Base-by-base conservation (phyloP, 2,113 vertebrate genomes). In the Eulemur rufifrons region DNA sequence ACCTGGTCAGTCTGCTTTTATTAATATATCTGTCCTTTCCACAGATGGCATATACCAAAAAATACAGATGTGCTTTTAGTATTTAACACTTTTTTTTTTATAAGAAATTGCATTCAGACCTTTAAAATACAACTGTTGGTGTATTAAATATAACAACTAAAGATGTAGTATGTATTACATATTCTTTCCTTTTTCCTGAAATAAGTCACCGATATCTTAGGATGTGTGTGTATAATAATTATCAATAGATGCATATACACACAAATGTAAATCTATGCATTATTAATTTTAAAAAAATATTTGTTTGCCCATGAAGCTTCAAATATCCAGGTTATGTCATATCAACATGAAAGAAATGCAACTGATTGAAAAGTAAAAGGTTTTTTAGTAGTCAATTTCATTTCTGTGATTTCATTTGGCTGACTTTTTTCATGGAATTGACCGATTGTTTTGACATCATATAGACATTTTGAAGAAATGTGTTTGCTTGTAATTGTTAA, bases 401-500 rank as follows among this genome's bases (percentile, higher is more conserved):
- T 86, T 88, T 93, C 84, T 23, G 7, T 63, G 50, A 37, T 83
- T 96, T 87, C 12, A 86, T 80, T 94, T 93, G 63, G 12, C 34
- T 86, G 88, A 63, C 56, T 34, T 59, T 85, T 83, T 80, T 81
- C 23, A 34, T 45, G 39, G 34, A 91, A 93, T 21, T 96, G 78
- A 95, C 52, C 39, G 50, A 84, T 66, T 95, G 64, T 94, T 95
- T 97, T 97, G 86, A 91, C 80, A 94, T 54, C 3, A 59, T 81
- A 68, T 50, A 94, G 86, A 91, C 37, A 88, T 68, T 78, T 85
- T 94, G 66, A 93, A 95, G 54, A 95, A 71, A 71, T 64, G 21
- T 47, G 1, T 94, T 90, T 92, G 27, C 66, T 96, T 77, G 20
- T 85, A 61, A 96, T 95, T 96, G 78, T 93, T 90, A 94, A 96